Base-by-base conservation (phyloP, 2,797 vertebrate species). In the Hybognathus amarus region DNA sequence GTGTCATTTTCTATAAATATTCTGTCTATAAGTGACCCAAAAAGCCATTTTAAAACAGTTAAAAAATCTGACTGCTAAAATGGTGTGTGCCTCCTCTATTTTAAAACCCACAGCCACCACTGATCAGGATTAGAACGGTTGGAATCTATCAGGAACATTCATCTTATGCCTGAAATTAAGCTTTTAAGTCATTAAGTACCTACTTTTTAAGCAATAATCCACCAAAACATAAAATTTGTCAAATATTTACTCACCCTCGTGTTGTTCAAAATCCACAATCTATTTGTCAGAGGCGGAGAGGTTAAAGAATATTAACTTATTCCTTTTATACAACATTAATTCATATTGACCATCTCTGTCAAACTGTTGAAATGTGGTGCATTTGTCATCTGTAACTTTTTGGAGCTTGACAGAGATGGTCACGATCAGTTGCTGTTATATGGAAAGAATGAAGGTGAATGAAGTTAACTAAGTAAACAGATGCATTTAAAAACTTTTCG, bases 71-170 rank as follows among this genome's bases (percentile, higher is more conserved):
- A 42, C 9, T 10, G 9, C 40, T 42, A 42, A 42, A 11, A 11
- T 42, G 0, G 2, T 42, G 40, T 42, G 40, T 42, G 9, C 40
- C 40, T 40, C 38, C 38, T 42, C 40, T 42, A 42, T 40, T 42
- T 42, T 42, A 42, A 42, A 42, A 42, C 40, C 40, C 10, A 42
- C 10, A 42, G 40, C 40, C 40, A 11, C 10, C 40, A 42, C 40
- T 42, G 87, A 89, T 77, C 69, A 88, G 87, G 88, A 91, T 91
- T 89, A 93, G 87, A 89, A 84, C 89, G 91, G 88, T 90, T 90
- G 90, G 87, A 73, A 87, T 90, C 90, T 85, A 81, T 83, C 52
- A 82, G 87, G 86, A 92, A 86, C 64, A 61, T 90, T 87, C 84
- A 77, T 76, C 78, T 87, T 86, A 85, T 86, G 85, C 59, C 77